Base-by-base conservation (phyloP, 2,113 vertebrate species). In the Gavialis gangeticus region DNA sequence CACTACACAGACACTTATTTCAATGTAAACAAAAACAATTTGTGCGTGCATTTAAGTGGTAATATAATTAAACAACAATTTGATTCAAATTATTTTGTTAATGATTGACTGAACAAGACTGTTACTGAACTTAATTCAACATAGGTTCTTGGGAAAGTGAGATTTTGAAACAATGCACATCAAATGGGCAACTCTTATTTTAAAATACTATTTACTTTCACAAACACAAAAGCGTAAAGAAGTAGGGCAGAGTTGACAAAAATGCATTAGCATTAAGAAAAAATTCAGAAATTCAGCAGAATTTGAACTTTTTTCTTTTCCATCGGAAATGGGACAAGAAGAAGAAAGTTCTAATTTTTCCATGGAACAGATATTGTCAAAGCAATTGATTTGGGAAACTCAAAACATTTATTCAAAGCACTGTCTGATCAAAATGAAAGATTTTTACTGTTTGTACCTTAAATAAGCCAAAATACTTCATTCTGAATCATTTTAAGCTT, bases 111-210 rank as follows among this genome's bases (percentile, higher is more conserved):
- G 88, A 90, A 88, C 5, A 71, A 86, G 46, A 59, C 75, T 58
- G 37, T 59, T 10, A 84, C 34, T 78, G 24, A 82, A 85, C 9
- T 54, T 16, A 90, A 94, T 80, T 73, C 13, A 0, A 2, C 56
- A 37, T 64, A 54, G 78, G 75, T 56, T 94, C 27, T 56, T 82
- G 28, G 75, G 89, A 82, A 79, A 28, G 12, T 10, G 30, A 81
- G 30, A 11, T 64, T 46, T 46, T 1, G 1, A 82, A 16, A 56
- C 22, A 69, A 0, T 59, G 7, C n/a, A 2, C 34, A 24, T 71
- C 2, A 90, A 90, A 55, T 22, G 15, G 12, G 30, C 30, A 56
- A 13, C 56, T 59, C 0, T 0, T 12, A n/a, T 89, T 79, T 90
- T 57, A 58, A 34, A 80, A 4, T 19, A 57, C 11, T 82, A 10